Base-by-base conservation (phyloP, 2,888 invertebrate species). In the Sepiola atlantica region DNA sequence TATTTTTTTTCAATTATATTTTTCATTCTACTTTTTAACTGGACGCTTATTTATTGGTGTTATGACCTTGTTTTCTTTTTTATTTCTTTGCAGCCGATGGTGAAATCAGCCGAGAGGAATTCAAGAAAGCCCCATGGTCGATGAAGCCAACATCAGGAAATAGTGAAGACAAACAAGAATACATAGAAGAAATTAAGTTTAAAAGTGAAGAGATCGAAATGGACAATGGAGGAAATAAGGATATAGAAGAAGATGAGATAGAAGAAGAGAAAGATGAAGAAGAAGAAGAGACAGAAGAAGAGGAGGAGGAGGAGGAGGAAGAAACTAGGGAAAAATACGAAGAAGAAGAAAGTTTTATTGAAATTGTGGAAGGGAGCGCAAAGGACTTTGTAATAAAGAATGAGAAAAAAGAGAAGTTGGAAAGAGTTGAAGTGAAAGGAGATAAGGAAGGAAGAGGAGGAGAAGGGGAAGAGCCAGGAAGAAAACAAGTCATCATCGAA, bases 61-160 rank as follows among this genome's bases (percentile, higher is more conserved):
- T 8, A 45, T 45, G 45, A 8, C 45, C 45, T 4, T 45, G 45
- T 90, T 55, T 55, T 92, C 14, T 92, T 55, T 55, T 54, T 45
- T n/a, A 1, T 45, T 92, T n/a, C n/a, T 10, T 92, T 92, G 3
- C 32, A 92, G 92, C 54, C 16, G 92, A 92, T 55, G 92, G 92
- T 18, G 55, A 54, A 55, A 92, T 92, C 45, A 92, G 92, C 20
- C 92, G 10, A n/a, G 92, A 92, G 28, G 92, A 92, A 45, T 92
- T 92, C 92, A n/a, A 92, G 24, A 55, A 18, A 55, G 92, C 92
- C 1, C 92, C 92, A 10, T 92, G 92, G 92, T n/a, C 45, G n/a
- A 55, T 92, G 45, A 92, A 92, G n/a, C 77, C 77, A 14, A 32
- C 77, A 16, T 77, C 77, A 32, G 77, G n/a, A 21, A 32, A 77